Evolutionary conservation across 2,888 invertebrate species (phyloP).

Genomic region (Micropterix aruncella): DNA sequence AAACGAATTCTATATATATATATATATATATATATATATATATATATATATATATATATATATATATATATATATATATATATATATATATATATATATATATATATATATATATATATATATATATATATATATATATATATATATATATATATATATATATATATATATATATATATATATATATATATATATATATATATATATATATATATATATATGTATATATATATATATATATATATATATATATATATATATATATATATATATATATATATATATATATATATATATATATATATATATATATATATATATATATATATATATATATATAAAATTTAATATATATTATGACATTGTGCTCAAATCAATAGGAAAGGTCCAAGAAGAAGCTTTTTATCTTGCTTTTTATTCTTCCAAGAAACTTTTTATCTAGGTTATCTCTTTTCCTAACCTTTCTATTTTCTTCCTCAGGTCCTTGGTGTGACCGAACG

Average conservation of each 20-base stretch:
- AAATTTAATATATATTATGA: neutral
- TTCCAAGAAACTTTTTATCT: no score
- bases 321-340: neutral
- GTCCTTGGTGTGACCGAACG: slow-evolving; percentile 74
- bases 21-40: neutral
- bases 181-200: neutral
- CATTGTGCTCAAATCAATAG: no score
- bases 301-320: neutral
- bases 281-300: neutral
- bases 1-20: no score
- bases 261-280: neutral
- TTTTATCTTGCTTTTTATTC: no score
- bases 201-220: neutral
- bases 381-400: no score
- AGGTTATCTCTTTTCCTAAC: no score
- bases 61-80: neutral
- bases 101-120: neutral
- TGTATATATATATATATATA: neutral
- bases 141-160: neutral
- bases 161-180: neutral
- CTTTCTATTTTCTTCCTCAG: slow-evolving; percentile 43
- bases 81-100: neutral
- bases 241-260: neutral
- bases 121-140: neutral
- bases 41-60: neutral